Evolutionary conservation across 2,113 vertebrate species (phyloP), one percentile per base, ranked within the genome.

Genomic region (Grus americana): DNA sequence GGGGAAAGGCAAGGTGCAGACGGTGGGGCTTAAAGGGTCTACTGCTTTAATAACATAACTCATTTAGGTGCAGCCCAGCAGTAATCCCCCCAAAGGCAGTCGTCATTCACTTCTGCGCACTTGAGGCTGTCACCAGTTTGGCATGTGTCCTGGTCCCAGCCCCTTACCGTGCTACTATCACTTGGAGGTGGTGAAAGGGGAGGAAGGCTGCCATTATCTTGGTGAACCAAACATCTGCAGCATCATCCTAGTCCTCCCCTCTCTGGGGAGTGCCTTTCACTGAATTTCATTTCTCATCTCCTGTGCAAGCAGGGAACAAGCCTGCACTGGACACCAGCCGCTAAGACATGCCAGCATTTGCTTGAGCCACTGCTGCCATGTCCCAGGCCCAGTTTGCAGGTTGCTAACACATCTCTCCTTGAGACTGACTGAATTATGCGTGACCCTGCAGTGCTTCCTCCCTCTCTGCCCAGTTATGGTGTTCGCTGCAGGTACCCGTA

Each of bases 111-210:
- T 95, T 89, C 73, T 61, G 26, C 34, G 16, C 32, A 2, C 32
- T 47, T 5, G 8, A 71, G 65, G 19, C 76, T 94, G 63, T 81
- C 73, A 6, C 52, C 0, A 0, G 67, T 72, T 86, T 0, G 0
- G 5, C 0, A 0, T 18, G 9, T 0, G 0, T 73, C 62, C 66
- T 10, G 9, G 27, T 88, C 36, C 44, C 40, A 83, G 24, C 46
- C 79, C 18, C 27, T 72, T 46, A 8, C 59, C 0, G 1, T 58
- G 32, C 65, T 54, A 58, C 86, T 23, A 6, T 66, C 63, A 42
- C 4, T 0, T 0, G 0, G 50, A 17, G 27, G 3, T 0, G 0
- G 44, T 59, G 83, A 18, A 78, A 61, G 18, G 49, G n/a, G 32
- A 23, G 15, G 24, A 83, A 47, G n/a, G 26, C 5, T 21, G 29